A percentile compares a stretch with the other conserved stretches of the same genome.
phyloP scores from a whole-genome alignment of 2,888 invertebrate species.

The Ectemnius continuus region DNA sequence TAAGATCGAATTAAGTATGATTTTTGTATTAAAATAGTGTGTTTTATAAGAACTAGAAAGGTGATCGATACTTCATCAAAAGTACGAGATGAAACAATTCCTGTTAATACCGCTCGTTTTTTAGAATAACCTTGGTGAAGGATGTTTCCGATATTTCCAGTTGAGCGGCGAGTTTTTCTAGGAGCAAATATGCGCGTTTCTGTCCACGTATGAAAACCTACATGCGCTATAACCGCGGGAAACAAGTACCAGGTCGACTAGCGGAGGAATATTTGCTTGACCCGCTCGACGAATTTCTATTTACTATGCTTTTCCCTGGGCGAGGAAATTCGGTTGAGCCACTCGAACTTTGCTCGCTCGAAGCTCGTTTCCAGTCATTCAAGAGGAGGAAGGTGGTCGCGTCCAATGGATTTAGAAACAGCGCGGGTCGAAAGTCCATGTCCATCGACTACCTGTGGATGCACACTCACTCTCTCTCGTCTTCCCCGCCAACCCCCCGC shows the following conservation, averaged over 20 bases:
- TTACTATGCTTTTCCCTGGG: slow-evolving; percentile 24
- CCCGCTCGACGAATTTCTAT: slow-evolving; percentile 35
- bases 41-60: no score
- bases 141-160: no score
- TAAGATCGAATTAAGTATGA: no score
- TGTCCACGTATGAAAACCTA: no score
- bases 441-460: slow-evolving; percentile 70
- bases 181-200: not conserved
- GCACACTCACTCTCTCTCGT: slow-evolving; percentile 19
- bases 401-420: slow-evolving; percentile 54
- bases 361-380: slow-evolving; percentile 52
- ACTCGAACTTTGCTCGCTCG: slow-evolving; percentile 10
- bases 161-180: not conserved
- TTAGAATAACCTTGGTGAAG: no score
- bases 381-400: no score
- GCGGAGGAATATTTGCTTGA: slow-evolving; percentile 27
- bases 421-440: slow-evolving; percentile 46
- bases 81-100: no score
- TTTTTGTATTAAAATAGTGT: no score
- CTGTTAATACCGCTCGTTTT: no score
- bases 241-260: slow-evolving; percentile 15
- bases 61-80: no score
- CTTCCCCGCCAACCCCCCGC: no score
- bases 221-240: not conserved
- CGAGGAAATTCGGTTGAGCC: slow-evolving; percentile 47